Percentiles rank a stretch among this genome's conserved stretches.
Evolutionary conservation across 2,888 invertebrate species (phyloP).

Genomic region (Laspeyria flexula): DNA sequence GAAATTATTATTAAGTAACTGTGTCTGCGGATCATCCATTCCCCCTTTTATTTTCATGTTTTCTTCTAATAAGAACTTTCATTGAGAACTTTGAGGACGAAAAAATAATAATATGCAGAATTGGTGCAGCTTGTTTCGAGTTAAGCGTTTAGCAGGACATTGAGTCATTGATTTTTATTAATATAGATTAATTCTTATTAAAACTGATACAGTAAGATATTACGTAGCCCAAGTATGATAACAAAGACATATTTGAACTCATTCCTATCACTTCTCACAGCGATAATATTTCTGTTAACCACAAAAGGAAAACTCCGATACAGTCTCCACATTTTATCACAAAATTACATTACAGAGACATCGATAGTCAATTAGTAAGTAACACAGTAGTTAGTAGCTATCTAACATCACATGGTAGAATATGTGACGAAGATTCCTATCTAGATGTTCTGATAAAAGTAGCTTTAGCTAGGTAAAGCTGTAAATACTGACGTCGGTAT

Average conservation of each 20-base stretch:
- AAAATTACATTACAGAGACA: not conserved
- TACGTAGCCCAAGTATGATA: too few species aligned
- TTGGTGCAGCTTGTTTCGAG: too few species aligned
- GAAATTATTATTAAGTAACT: too few species aligned
- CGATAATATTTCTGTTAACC: not conserved
- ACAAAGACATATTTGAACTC: not conserved
- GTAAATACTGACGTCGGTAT: not conserved
- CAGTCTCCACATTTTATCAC: not conserved
- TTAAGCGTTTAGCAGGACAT: too few species aligned
- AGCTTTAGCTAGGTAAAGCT: not conserved
- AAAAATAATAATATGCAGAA: too few species aligned
- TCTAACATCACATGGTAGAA: conserved; percentile 4
- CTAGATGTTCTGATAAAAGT: not conserved
- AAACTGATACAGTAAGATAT: not conserved
- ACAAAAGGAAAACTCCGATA: not conserved
- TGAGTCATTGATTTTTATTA: not conserved
- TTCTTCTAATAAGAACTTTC: too few species aligned
- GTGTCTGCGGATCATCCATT: too few species aligned
- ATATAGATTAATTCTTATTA: not conserved
- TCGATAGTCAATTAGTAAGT: conserved; percentile 15
- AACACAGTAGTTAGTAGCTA: conserved; percentile 7
- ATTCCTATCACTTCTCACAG: not conserved
- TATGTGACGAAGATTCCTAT: conserved; percentile 6
- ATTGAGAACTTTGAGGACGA: too few species aligned
- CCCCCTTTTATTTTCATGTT: too few species aligned